Conservation (phyloP, 2,888 invertebrate species). For the Lasioglossum figueresi region DNA sequence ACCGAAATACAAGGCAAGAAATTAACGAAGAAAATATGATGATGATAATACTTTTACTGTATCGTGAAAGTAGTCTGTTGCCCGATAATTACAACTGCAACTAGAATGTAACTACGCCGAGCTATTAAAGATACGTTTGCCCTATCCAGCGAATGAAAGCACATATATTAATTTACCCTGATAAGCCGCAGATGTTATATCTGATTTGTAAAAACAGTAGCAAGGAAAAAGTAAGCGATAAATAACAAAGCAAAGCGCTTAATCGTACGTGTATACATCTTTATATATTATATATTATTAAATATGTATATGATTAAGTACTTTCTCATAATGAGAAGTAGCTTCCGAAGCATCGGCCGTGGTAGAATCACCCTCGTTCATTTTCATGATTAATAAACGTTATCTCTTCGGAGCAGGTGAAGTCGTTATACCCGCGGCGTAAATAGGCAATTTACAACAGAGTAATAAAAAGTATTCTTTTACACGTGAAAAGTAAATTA, state of each 20-base stretch:
- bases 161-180: not conserved
- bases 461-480: constrained; percentile 11
- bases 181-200: not conserved
- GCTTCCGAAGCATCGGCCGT: not conserved
- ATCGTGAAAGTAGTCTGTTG: not conserved
- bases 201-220: not conserved
- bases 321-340: not conserved
- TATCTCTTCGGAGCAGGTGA: not conserved
- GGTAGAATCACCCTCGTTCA: not conserved
- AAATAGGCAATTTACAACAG: constrained; percentile 1
- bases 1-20: no score
- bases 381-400: constrained; percentile 17
- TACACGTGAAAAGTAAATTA: constrained; percentile 26
- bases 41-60: not conserved
- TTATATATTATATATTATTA: not conserved
- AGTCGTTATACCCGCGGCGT: not conserved
- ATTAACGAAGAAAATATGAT: not conserved
- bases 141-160: not conserved
- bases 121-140: not conserved
- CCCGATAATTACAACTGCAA: not conserved
- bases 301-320: not conserved
- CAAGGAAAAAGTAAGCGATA: not conserved
- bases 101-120: not conserved
- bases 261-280: not conserved
- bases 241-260: not conserved